A percentile compares a stretch with the other conserved stretches of the same genome.
Conservation (phyloP, 2,113 vertebrate genomes). For the Otis tarda region DNA sequence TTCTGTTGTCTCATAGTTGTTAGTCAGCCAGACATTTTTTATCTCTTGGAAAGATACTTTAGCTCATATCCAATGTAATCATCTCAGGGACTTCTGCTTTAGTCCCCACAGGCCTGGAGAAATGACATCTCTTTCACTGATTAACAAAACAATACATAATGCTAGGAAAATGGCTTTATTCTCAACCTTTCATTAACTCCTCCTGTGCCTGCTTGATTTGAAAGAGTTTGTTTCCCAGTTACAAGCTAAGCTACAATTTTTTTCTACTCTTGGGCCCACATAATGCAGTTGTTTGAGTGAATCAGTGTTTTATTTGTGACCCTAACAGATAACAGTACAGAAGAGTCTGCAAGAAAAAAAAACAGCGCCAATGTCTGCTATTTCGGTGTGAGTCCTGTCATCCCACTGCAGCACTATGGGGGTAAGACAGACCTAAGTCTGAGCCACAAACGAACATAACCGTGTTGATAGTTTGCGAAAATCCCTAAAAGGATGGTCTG, state of each 20-base stretch:
- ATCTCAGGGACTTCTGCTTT: constrained; percentile 55
- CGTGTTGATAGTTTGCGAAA: background rate
- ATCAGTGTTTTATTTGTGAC: background rate
- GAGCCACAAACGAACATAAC: background rate
- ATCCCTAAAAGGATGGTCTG: background rate
- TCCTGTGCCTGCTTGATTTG: background rate
- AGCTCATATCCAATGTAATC: constrained; percentile 53
- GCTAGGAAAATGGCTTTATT: background rate
- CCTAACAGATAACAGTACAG: background rate
- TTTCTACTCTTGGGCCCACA: background rate
- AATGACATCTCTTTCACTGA: constrained; percentile 45
- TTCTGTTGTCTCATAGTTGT: constrained; percentile 48
- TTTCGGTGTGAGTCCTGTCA: background rate
- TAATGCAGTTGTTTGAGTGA: background rate
- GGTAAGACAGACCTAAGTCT: background rate
- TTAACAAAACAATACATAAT: constrained; percentile 64
- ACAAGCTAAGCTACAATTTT: background rate
- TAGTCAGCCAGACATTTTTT: constrained; percentile 69
- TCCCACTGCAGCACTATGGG: background rate
- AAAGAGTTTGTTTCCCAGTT: background rate
- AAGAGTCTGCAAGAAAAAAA: background rate
- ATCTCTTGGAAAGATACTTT: constrained; percentile 65
- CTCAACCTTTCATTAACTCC: constrained; percentile 48
- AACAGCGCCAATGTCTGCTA: background rate
- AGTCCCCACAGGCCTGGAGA: constrained; percentile 34